Evolutionary conservation across 2,888 invertebrate species (phyloP).

Genomic region (Dugesia japonica): DNA sequence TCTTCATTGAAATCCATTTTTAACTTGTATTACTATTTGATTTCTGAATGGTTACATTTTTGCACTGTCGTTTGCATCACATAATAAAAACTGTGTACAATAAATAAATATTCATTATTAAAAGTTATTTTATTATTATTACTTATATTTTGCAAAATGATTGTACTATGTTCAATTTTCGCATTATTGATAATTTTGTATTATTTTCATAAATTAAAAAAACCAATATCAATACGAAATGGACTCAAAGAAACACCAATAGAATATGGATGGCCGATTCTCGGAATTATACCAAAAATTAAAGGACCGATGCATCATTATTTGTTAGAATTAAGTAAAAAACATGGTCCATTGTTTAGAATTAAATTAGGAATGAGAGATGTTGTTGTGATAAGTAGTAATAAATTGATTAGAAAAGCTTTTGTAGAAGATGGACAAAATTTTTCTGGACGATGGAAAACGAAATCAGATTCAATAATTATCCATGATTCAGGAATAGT

Average conservation of each 20-base stretch:
- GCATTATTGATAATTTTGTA: too few relatives aligned
- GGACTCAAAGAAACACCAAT: neutral
- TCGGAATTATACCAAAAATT: neutral
- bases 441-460: neutral
- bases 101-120: too few relatives aligned
- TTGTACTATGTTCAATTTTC: too few relatives aligned
- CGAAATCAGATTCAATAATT: neutral
- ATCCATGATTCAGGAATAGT: slow-evolving; percentile 1
- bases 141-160: too few relatives aligned
- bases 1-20: too few relatives aligned
- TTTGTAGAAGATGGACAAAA: slow-evolving; percentile 7
- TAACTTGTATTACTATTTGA: too few relatives aligned
- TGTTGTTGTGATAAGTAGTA: slow-evolving; percentile 3
- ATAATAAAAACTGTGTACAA: too few relatives aligned
- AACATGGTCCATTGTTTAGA: neutral
- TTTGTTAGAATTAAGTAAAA: neutral
- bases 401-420: slow-evolving; percentile 22
- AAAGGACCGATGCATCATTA: neutral
- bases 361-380: slow-evolving; percentile 23
- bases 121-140: too few relatives aligned
- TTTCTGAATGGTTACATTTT: too few relatives aligned
- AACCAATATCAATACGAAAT: neutral
- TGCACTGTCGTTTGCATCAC: too few relatives aligned
- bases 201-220: too few relatives aligned
- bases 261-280: neutral